These are phyloP conservation scores for Dallia pectoralis DNA, from an alignment of 2,797 vertebrate species.

Conservation along the genomic window DNA sequence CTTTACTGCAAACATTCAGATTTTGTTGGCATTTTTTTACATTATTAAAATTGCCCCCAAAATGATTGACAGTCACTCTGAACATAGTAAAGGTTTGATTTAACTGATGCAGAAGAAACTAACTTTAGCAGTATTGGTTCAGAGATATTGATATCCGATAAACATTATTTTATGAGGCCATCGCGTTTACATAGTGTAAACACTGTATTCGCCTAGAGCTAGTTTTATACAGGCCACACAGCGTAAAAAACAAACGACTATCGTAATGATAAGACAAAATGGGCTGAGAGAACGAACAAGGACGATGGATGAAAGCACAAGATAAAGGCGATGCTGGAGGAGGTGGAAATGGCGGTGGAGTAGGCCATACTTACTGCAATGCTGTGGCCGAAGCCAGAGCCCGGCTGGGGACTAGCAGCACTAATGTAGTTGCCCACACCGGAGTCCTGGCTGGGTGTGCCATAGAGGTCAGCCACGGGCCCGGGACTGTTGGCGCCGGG, in stretches of 20 bases:
- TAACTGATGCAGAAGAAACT: background rate
- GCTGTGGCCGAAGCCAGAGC: conserved; percentile 86
- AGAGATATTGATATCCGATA: background rate
- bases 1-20: conserved; percentile 37
- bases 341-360: background rate
- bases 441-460: conserved; percentile 93
- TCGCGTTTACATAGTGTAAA: background rate
- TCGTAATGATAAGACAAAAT: background rate
- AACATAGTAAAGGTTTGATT: conserved; percentile 2
- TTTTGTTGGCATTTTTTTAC: conserved; percentile 33
- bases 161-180: background rate
- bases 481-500: conserved; percentile 97
- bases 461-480: conserved; percentile 94
- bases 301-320: background rate
- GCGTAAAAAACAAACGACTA: background rate
- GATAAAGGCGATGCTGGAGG: background rate
- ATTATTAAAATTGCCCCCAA: background rate
- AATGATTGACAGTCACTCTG: background rate
- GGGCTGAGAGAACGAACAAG: conserved; percentile 1
- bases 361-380: conserved; percentile 82
- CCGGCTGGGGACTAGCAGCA: conserved; percentile 93
- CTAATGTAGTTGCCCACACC: conserved; percentile 87
- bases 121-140: background rate
- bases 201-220: background rate
- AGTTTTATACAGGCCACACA: background rate